These are phyloP conservation scores for Varroa destructor DNA, from an alignment of 1,140 invertebrate species.

Conservation along the genomic window DNA sequence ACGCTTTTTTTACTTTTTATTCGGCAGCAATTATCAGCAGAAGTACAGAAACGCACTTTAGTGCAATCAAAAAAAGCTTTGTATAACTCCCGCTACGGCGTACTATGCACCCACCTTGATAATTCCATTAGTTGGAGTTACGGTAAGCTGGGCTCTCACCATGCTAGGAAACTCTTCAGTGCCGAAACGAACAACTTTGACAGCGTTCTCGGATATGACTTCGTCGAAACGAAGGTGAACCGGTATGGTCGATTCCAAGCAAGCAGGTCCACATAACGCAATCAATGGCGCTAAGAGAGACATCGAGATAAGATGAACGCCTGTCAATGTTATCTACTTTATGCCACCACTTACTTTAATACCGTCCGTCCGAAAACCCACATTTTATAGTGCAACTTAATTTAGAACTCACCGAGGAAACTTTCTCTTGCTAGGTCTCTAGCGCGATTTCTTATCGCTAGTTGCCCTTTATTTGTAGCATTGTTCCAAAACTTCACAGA, in stretches of 20 bases:
- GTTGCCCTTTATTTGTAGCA: constrained; percentile 1
- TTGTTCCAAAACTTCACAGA: constrained; percentile 21
- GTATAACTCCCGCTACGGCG: no score
- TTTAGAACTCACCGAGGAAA: constrained; percentile 10
- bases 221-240: background rate
- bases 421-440: constrained; percentile 10
- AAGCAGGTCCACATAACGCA: background rate
- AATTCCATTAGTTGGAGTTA: background rate
- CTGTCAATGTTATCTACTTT: no score
- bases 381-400: background rate
- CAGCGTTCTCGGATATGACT: constrained; percentile 3
- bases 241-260: background rate
- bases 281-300: background rate
- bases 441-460: constrained; percentile 14
- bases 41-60: no score
- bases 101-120: background rate
- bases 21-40: no score
- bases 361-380: background rate
- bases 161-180: constrained; percentile 2
- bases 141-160: background rate
- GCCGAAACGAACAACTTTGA: background rate
- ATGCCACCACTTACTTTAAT: background rate
- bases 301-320: background rate
- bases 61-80: no score
- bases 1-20: no score